Percentiles rank a stretch among this genome's conserved stretches.
These are phyloP conservation scores for Scytalopus superciliaris DNA, from an alignment of 2,113 vertebrate genomes.

Conservation along the genomic window DNA sequence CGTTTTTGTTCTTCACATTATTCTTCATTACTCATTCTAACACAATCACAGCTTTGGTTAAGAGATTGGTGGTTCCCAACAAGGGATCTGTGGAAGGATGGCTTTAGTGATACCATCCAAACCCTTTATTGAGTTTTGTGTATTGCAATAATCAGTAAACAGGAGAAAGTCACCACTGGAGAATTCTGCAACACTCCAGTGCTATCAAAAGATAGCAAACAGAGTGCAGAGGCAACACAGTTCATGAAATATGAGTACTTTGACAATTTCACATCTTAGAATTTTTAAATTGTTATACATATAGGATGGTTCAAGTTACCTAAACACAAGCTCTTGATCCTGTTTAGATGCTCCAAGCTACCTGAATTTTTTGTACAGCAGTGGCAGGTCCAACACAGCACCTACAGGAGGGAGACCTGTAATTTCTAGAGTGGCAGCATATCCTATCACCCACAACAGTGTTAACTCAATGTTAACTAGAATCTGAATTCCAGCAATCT, in stretches of 20 bases:
- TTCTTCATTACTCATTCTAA: neutral
- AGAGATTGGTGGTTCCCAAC: neutral
- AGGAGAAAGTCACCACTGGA: neutral
- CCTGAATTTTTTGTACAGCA: neutral
- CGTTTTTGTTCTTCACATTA: neutral
- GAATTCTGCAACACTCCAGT: neutral
- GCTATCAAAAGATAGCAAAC: neutral
- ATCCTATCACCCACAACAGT: neutral
- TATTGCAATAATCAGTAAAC: neutral
- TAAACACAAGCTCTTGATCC: neutral
- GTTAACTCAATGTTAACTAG: neutral
- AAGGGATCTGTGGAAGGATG: neutral
- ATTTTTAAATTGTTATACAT: neutral
- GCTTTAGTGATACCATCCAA: neutral
- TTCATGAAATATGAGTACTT: neutral
- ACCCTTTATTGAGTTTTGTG: neutral
- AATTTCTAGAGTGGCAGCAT: neutral
- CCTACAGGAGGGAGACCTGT: neutral
- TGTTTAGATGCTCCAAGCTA: neutral
- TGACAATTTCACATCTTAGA: accelerated
- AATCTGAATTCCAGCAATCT: neutral
- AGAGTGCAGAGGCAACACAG: neutral
- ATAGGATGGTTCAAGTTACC: neutral
- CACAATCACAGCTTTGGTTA: neutral
- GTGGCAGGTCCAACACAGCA: neutral